A percentile compares a stretch with the other conserved stretches of the same genome.
These are phyloP conservation scores for Dromas ardeola DNA, from an alignment of 2,113 vertebrate genomes.

Conservation along the genomic window DNA sequence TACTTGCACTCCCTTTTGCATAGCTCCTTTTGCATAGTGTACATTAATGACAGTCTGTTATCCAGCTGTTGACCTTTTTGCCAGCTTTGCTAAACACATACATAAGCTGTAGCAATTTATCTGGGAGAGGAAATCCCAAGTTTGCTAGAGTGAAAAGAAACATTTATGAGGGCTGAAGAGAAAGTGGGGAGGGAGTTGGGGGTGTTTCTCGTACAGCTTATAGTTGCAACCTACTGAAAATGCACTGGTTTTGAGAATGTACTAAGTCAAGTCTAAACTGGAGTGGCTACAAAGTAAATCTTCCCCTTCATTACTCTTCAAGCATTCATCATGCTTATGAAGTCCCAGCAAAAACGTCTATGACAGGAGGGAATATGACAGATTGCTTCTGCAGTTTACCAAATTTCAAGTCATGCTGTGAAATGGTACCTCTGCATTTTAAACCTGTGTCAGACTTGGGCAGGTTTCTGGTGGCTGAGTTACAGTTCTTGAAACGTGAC, in stretches of 20 bases:
- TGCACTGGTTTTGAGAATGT: not conserved
- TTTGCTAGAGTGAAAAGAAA: not conserved
- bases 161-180: not conserved
- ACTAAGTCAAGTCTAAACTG: not conserved
- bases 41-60: not conserved
- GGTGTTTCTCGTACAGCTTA: not conserved
- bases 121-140: not conserved
- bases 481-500: not conserved
- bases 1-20: not conserved
- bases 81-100: not conserved
- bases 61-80: not conserved
- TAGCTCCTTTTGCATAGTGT: not conserved
- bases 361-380: not conserved
- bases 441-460: not conserved
- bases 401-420: not conserved
- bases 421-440: not conserved
- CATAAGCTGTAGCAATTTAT: not conserved
- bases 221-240: not conserved
- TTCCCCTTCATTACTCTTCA: not conserved
- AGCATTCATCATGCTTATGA: not conserved
- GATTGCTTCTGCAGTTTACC: not conserved
- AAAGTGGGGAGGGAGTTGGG: not conserved
- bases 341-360: not conserved
- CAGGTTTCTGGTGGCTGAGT: not conserved
- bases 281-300: not conserved